A percentile compares a stretch with the other conserved stretches of the same genome.
phyloP scores from a whole-genome alignment of 2,113 vertebrate genomes.

The Puntigrus tetrazona region DNA sequence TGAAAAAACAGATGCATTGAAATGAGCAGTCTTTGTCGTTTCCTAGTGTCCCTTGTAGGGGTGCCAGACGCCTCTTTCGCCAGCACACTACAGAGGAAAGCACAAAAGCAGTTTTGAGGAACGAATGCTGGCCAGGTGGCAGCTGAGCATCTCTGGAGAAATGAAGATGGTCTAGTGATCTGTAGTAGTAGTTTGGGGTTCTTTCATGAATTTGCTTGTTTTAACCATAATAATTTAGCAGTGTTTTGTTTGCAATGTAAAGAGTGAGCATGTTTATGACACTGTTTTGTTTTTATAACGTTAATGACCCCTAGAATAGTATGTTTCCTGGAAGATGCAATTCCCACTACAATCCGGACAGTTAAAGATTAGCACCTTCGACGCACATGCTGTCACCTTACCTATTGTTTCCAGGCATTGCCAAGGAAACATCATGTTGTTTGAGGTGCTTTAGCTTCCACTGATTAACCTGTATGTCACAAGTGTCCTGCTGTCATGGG shows the following conservation, averaged over 20 bases:
- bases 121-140: conserved; percentile 28
- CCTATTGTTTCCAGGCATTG: conserved; percentile 6
- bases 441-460: background rate
- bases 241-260: background rate
- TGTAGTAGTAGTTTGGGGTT: background rate
- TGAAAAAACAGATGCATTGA: background rate
- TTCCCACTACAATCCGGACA: background rate
- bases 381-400: background rate
- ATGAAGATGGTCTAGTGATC: background rate
- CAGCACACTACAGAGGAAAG: background rate
- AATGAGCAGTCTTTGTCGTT: conserved; percentile 31
- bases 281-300: background rate
- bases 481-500: background rate
- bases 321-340: background rate
- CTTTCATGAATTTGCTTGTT: background rate
- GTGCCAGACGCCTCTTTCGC: conserved; percentile 31
- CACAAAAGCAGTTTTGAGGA: conserved; percentile 28
- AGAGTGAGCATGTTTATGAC: background rate
- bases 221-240: background rate
- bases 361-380: conserved; percentile 10
- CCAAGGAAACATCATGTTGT: conserved; percentile 21
- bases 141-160: background rate
- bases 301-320: conserved; percentile 2
- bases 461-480: background rate
- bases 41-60: conserved; percentile 3